Conservation (phyloP, 2,113 vertebrate genomes). For the Oncorhynchus masou region DNA sequence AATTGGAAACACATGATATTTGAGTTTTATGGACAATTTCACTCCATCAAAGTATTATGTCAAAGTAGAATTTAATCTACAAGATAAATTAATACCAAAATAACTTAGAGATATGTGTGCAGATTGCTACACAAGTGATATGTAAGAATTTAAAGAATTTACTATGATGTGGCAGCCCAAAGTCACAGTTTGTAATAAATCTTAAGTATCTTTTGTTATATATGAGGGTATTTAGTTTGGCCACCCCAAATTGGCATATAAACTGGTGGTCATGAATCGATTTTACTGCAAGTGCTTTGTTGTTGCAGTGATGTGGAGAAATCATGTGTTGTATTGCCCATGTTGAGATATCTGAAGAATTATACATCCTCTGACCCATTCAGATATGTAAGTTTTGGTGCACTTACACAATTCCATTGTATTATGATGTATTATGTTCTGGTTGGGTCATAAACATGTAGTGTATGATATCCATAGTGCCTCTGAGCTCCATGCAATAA, state of each 20-base stretch:
- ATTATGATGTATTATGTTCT: neutral
- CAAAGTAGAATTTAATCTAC: neutral
- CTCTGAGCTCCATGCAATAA: neutral
- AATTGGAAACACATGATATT: conserved; percentile 7
- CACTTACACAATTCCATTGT: neutral
- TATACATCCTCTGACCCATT: neutral
- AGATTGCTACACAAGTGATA: conserved; percentile 1
- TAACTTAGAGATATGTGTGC: conserved; percentile 5
- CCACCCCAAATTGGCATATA: conserved; percentile 43
- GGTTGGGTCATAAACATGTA: neutral
- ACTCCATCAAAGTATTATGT: neutral
- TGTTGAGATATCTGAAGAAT: neutral
- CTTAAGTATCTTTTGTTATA: conserved; percentile 38
- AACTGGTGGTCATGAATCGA: conserved; percentile 30
- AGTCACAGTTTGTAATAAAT: conserved; percentile 44
- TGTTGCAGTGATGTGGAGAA: conserved; percentile 13
- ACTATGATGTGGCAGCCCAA: conserved; percentile 38
- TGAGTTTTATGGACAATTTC: conserved; percentile 13
- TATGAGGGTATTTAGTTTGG: conserved; percentile 33
- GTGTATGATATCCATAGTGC: neutral
- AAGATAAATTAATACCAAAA: conserved; percentile 8
- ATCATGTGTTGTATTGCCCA: conserved; percentile 1
- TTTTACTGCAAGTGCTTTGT: conserved; percentile 10
- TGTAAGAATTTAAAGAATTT: conserved; percentile 7
- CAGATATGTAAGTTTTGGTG: neutral